Conservation (phyloP, 2,113 vertebrate species). For the Heliornis fulica region DNA sequence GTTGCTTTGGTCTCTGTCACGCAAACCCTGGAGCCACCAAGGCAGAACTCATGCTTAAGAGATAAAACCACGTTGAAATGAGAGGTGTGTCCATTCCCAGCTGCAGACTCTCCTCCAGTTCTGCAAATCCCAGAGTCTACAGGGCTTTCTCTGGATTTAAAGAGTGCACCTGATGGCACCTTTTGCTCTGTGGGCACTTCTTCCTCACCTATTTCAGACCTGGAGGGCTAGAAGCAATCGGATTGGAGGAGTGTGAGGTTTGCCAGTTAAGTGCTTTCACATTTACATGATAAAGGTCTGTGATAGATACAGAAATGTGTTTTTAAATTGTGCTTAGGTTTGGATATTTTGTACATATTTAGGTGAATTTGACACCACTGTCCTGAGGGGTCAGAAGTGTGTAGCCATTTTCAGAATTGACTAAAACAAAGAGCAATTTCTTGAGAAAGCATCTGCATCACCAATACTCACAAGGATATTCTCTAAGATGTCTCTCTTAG, state of each 20-base stretch:
- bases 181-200: neutral
- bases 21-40: neutral
- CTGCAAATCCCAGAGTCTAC: neutral
- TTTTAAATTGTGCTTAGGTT: neutral
- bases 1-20: fast-evolving
- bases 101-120: neutral
- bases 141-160: neutral
- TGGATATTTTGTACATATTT: neutral
- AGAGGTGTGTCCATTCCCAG: neutral
- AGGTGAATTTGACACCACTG: neutral
- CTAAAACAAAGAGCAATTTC: neutral
- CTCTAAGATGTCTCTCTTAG: neutral
- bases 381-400: neutral
- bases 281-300: constrained; percentile 44
- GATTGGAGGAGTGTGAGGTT: neutral
- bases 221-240: neutral
- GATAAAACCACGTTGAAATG: neutral
- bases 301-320: neutral
- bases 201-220: constrained; percentile 7
- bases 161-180: neutral
- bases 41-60: neutral
- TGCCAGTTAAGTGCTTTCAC: constrained; percentile 43
- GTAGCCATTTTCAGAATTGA: neutral
- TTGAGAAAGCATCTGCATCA: neutral
- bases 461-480: neutral